phyloP scores from a whole-genome alignment of 2,888 invertebrate genomes.

The Zaprionus bogoriensis region DNA sequence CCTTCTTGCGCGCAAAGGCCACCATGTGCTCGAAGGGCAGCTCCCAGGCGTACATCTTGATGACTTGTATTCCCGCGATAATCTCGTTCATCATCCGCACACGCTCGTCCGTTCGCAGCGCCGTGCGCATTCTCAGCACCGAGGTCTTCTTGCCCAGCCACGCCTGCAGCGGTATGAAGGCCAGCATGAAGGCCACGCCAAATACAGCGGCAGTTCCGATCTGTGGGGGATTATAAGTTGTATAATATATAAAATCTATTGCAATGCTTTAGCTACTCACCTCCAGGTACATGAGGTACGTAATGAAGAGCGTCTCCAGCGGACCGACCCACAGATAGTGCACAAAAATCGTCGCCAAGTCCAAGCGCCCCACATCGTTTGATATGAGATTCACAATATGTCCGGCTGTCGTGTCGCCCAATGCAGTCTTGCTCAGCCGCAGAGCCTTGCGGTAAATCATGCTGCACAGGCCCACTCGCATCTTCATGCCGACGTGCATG shows the following conservation, averaged over 20 bases:
- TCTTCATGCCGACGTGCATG: slow-evolving; percentile 87
- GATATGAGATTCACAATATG: slow-evolving; percentile 95
- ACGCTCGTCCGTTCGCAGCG: slow-evolving; percentile 93
- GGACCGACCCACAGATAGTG: slow-evolving; percentile 97
- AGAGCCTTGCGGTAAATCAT: slow-evolving; percentile 88
- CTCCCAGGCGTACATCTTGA: slow-evolving; percentile 99
- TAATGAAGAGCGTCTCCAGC: slow-evolving; percentile 91
- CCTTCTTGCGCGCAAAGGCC: slow-evolving; percentile 85
- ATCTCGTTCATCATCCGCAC: slow-evolving; percentile 96
- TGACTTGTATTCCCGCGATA: slow-evolving; percentile 93
- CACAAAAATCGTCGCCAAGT: slow-evolving; percentile 90
- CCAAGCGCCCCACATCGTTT: slow-evolving; percentile 92
- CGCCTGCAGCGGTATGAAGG: slow-evolving; percentile 90
- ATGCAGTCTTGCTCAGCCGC: slow-evolving; percentile 87
- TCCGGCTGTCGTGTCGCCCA: slow-evolving; percentile 89
- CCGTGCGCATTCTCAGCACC: slow-evolving; percentile 89
- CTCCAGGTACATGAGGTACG: slow-evolving; percentile 89
- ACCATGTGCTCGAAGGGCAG: slow-evolving; percentile 92
- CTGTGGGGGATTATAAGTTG: slow-evolving; percentile 57
- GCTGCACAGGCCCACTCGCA: slow-evolving; percentile 87
- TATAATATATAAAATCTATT: not conserved
- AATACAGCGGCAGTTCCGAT: slow-evolving; percentile 85
- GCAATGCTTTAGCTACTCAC: slow-evolving; percentile 70
- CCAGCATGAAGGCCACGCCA: slow-evolving; percentile 85
- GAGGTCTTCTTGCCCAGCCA: slow-evolving; percentile 91